Evolutionary conservation across 92 coral and sea anemone genomes (phyloP), one percentile per base, ranked within the genome.

Genomic region (Metridium senile): DNA sequence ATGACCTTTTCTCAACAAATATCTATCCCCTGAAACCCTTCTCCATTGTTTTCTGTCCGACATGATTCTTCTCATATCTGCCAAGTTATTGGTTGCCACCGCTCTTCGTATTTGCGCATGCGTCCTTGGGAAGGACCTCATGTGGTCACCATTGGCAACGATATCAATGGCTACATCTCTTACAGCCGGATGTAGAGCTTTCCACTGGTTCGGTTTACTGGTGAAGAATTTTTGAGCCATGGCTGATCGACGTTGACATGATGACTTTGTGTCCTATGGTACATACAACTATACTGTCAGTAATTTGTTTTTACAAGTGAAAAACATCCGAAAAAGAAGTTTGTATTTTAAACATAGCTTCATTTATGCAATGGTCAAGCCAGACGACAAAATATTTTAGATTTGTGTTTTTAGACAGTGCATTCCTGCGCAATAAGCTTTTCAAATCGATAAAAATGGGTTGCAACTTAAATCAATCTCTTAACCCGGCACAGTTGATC

Each of bases 111-210:
- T 46, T 31, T 46, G 56, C 33, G 74, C 74, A 46, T 68, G 58
- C 74, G 58, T 45, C 20, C 74, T 22, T 68, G 57, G n/a, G 33
- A 25, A 9, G 6, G 26, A 9, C 35, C 61, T 34, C 57, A 19
- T 21, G 74, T 68, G 74, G 74, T 68, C 74, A 29, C 52, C 57
- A 68, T 39, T 34, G 74, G 74, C 54, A 22, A 68, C 74, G 20
- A 68, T 26, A 30, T 68, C 74, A 11, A 68, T 46, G 18, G 46
- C 54, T 20, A 68, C 74, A 30, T 47, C 74, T 68, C 52, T 68
- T 53, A 68, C 35, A 21, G 58, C 74, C 8, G 56, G 74, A n/a
- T 68, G 74, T n/a, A 46, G 57, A 4, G 57, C 27, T 13, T 68
- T 28, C 74, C 74, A 68, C 2, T 49, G 4, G 30, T 1, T 11